These are phyloP conservation scores for Drosophila dives DNA, from an alignment of 2,888 invertebrate genomes.

Conservation along the genomic window DNA sequence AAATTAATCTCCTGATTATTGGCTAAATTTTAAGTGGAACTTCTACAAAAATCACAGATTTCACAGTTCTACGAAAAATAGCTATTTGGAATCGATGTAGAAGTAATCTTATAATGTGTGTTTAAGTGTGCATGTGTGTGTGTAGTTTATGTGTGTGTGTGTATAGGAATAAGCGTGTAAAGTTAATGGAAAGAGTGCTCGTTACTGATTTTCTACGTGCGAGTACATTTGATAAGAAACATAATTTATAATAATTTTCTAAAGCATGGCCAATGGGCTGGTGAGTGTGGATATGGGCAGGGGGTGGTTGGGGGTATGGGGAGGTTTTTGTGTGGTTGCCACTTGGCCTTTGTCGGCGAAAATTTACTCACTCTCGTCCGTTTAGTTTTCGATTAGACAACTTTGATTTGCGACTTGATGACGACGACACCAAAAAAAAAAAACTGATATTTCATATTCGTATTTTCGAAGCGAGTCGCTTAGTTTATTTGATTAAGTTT, in stretches of 20 bases:
- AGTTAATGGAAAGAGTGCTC: slow-evolving; percentile 23
- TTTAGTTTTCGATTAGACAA: slow-evolving; percentile 80
- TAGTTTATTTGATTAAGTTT: slow-evolving; percentile 66
- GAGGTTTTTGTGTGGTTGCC: slow-evolving; percentile 6
- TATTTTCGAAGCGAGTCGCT: slow-evolving; percentile 43
- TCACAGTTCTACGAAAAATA: neutral
- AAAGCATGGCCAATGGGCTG: slow-evolving; percentile 69
- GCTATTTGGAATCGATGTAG: slow-evolving; percentile 12
- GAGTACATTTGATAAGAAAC: slow-evolving; percentile 63
- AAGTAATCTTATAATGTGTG: slow-evolving; percentile 19
- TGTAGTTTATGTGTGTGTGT: neutral
- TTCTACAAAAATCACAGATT: neutral
- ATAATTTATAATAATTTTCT: slow-evolving; percentile 77
- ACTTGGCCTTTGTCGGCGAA: slow-evolving; percentile 81
- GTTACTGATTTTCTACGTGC: slow-evolving; percentile 38
- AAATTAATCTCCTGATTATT: neutral
- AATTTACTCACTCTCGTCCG: slow-evolving; percentile 67
- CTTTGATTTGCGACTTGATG: slow-evolving; percentile 79
- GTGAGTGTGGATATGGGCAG: slow-evolving; percentile 1
- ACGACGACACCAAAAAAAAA: slow-evolving; percentile 61
- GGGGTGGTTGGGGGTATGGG: neutral
- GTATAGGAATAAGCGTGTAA: slow-evolving; percentile 18
- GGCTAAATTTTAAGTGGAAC: neutral
- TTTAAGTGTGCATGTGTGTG: neutral
- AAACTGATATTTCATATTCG: slow-evolving; percentile 57